These are phyloP conservation scores for Baccha elongata DNA, from an alignment of 2,888 invertebrate genomes.

Conservation along the genomic window DNA sequence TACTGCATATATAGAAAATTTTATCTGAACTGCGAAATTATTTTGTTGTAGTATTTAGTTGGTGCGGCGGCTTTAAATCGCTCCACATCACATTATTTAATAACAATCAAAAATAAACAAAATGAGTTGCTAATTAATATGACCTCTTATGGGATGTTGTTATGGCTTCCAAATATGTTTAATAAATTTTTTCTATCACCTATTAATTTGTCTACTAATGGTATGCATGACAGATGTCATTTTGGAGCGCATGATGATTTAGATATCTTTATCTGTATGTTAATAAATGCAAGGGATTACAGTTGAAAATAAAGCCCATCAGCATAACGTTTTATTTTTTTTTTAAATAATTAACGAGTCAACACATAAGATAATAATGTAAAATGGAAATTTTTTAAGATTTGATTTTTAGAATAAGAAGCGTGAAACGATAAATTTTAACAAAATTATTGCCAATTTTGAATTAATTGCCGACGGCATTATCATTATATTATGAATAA, in stretches of 20 bases:
- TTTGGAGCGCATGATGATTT: constrained; percentile 49
- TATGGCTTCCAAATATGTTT: constrained; percentile 53
- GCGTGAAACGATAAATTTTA: constrained; percentile 22
- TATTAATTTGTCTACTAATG: constrained; percentile 52
- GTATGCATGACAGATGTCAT: constrained; percentile 58
- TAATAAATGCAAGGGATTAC: constrained; percentile 31
- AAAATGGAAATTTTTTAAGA: constrained; percentile 25
- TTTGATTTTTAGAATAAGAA: constrained; percentile 7
- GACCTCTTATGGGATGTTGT: constrained; percentile 39
- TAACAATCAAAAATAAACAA: constrained; percentile 44
- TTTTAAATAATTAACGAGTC: constrained; percentile 27
- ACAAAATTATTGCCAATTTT: constrained; percentile 4
- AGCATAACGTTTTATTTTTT: constrained; percentile 25
- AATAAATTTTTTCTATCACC: constrained; percentile 49
- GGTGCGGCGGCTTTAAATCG: constrained; percentile 32
- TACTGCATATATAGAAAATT: constrained; percentile 7
- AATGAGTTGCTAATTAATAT: constrained; percentile 60
- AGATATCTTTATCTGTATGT: constrained; percentile 27
- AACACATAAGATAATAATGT: constrained; percentile 8
- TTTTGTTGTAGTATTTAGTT: too few relatives aligned
- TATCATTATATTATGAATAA: neutral
- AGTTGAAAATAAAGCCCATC: constrained; percentile 23
- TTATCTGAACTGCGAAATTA: constrained; percentile 35
- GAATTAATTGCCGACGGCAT: constrained; percentile 9
- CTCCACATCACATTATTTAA: constrained; percentile 36